Percentiles rank a stretch among this genome's conserved stretches.
phyloP scores from a whole-genome alignment of 2,888 invertebrate species.

The Capitulum mitella region DNA sequence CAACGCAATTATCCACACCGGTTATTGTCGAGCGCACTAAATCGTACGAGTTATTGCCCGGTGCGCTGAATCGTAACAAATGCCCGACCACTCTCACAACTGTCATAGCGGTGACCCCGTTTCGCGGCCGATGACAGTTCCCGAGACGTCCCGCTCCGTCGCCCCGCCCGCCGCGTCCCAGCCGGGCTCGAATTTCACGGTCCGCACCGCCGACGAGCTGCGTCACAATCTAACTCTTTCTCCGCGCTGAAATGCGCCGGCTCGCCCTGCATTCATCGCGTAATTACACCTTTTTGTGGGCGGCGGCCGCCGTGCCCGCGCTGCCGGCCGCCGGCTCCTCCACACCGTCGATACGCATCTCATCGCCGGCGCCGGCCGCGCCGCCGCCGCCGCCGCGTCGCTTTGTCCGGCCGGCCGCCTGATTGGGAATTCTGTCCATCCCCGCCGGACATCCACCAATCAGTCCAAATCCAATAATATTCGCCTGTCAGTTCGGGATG shows the following conservation, averaged over 20 bases:
- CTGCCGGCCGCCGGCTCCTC: background rate
- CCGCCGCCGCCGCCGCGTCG: background rate
- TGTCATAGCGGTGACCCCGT: background rate
- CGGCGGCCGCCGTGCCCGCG: background rate
- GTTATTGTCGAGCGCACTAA: background rate
- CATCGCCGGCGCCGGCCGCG: background rate
- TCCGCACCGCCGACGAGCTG: background rate
- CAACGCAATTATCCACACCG: conserved; percentile 4
- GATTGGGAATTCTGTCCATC: conserved; percentile 12
- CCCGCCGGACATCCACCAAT: conserved; percentile 3
- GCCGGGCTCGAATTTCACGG: background rate
- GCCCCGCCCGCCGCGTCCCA: background rate
- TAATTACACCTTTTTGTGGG: background rate
- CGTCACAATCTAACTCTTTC: background rate
- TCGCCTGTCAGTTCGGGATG: conserved; percentile 12
- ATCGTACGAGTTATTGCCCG: background rate
- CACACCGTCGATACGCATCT: background rate
- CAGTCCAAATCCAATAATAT: conserved; percentile 23
- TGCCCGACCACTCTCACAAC: background rate
- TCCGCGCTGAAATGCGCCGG: background rate
- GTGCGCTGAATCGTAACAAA: background rate
- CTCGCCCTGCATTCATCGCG: background rate
- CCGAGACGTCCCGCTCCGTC: background rate
- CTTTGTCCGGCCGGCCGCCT: background rate
- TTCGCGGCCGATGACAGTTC: background rate